Conservation (phyloP, 2,113 vertebrate species). For the Pachyramphus minor region DNA sequence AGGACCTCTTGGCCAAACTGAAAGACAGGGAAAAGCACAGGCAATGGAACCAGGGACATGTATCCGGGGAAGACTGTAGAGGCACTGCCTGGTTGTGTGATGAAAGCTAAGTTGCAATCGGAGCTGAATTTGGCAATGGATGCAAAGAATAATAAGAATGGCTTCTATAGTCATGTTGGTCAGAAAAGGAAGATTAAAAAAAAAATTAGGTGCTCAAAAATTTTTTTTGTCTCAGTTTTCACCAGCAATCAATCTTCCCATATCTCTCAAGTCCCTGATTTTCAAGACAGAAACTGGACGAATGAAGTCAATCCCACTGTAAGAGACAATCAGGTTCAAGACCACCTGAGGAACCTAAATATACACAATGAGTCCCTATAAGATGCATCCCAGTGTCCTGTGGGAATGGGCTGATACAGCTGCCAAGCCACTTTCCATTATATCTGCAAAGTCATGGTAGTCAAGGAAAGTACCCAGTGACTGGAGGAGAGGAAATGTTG, state of each 20-base stretch:
- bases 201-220: background rate
- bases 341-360: background rate
- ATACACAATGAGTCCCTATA: background rate
- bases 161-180: background rate
- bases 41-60: background rate
- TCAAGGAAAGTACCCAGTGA: background rate
- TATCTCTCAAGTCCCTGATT: background rate
- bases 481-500: background rate
- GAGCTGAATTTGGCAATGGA: background rate
- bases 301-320: background rate
- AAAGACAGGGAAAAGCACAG: background rate
- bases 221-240: background rate
- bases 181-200: background rate
- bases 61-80: background rate
- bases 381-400: background rate
- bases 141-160: background rate
- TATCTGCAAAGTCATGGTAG: background rate
- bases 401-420: background rate
- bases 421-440: background rate
- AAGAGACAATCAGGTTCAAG: background rate
- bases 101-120: background rate
- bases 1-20: background rate
- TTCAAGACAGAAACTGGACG: background rate
- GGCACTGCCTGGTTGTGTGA: background rate
- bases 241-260: background rate